Evolutionary conservation across 2,888 invertebrate species (phyloP).

Genomic region (Harpalus rubripes): DNA sequence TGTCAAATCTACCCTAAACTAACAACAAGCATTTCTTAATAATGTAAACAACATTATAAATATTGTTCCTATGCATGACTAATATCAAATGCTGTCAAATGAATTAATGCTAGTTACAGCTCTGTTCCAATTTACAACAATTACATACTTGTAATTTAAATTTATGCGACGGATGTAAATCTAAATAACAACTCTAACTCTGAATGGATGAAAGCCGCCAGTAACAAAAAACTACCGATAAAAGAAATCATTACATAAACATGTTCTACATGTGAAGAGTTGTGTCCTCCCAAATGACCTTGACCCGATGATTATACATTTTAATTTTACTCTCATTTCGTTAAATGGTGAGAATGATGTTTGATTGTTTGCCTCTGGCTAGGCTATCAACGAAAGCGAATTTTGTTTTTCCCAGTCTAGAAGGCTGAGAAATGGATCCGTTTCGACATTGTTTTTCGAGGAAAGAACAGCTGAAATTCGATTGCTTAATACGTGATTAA

Average conservation of each 20-base stretch:
- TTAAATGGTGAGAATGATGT: slow-evolving; percentile 17
- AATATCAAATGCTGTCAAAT: background rate
- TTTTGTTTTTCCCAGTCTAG: slow-evolving; percentile 8
- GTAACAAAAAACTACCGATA: slow-evolving; percentile 20
- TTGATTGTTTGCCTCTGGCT: background rate
- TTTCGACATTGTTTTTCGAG: slow-evolving; percentile 38
- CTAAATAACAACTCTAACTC: slow-evolving; percentile 28
- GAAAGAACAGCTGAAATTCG: slow-evolving; percentile 22
- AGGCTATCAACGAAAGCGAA: slow-evolving; percentile 23
- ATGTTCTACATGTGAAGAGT: background rate
- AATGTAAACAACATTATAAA: too few relatives aligned
- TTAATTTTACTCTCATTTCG: slow-evolving; percentile 43
- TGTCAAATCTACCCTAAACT: too few relatives aligned
- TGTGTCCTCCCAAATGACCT: slow-evolving; percentile 28
- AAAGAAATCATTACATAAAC: slow-evolving; percentile 42
- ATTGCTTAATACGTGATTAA: slow-evolving; percentile 40
- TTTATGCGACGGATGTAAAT: slow-evolving; percentile 42
- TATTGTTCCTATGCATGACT: too few relatives aligned
- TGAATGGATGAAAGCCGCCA: slow-evolving; percentile 15
- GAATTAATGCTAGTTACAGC: background rate
- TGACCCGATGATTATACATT: slow-evolving; percentile 30
- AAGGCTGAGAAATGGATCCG: background rate
- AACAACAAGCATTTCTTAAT: too few relatives aligned
- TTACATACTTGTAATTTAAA: slow-evolving; percentile 32
- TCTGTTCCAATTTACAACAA: slow-evolving; percentile 41